Conservation (phyloP, 2,113 vertebrate genomes). For the Apodemus sylvaticus region DNA sequence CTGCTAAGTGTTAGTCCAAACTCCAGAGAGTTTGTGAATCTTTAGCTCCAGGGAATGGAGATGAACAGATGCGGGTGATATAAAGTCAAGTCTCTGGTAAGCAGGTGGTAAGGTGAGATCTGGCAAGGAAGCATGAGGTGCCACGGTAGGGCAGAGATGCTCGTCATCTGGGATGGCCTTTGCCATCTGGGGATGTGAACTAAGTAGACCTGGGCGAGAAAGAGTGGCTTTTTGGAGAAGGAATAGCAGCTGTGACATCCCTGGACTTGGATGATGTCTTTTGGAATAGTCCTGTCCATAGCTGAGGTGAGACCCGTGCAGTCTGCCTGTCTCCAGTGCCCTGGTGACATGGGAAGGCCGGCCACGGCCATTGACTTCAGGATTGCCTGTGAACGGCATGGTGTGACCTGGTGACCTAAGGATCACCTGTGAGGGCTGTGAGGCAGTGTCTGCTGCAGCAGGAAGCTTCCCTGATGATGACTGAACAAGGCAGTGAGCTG, state of each 20-base stretch:
- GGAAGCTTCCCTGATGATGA: background rate
- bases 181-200: fast-evolving
- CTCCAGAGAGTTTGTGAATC: background rate
- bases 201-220: fast-evolving
- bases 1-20: background rate
- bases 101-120: too few relatives aligned
- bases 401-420: background rate
- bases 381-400: background rate
- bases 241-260: background rate
- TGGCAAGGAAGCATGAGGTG: background rate
- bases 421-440: too few relatives aligned
- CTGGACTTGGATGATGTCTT: background rate
- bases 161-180: background rate
- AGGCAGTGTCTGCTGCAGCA: background rate
- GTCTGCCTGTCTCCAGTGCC: background rate
- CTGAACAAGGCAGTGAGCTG: background rate
- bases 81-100: too few relatives aligned
- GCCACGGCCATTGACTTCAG: background rate
- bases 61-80: background rate
- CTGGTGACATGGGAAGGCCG: background rate
- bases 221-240: background rate
- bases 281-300: background rate
- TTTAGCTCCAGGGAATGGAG: background rate
- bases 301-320: background rate
- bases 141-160: too few relatives aligned